A percentile compares a stretch with the other conserved stretches of the same genome.
These are phyloP conservation scores for Myodes glareolus DNA, from an alignment of 2,113 vertebrate genomes.

Conservation along the genomic window DNA sequence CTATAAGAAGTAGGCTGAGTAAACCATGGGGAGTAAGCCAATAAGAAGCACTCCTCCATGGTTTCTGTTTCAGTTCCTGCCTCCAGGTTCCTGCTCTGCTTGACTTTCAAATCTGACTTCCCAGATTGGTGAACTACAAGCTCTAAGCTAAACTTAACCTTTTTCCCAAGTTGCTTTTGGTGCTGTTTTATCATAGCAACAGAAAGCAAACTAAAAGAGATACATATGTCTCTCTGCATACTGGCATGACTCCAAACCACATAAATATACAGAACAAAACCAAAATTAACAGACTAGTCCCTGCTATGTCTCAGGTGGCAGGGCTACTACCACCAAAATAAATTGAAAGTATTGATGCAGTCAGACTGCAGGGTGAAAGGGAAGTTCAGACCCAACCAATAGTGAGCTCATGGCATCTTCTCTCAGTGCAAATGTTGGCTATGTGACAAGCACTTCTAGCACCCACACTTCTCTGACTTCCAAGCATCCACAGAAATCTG, in stretches of 20 bases:
- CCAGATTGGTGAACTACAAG: background rate
- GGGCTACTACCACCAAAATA: too few relatives aligned
- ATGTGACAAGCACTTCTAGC: background rate
- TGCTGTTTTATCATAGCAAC: background rate
- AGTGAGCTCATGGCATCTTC: background rate
- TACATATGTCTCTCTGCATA: background rate
- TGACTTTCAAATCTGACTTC: background rate
- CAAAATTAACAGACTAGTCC: background rate
- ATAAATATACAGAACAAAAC: background rate
- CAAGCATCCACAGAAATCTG: background rate
- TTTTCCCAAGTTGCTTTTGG: background rate
- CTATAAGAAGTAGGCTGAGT: background rate
- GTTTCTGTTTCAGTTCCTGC: background rate
- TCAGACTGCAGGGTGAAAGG: fast-evolving
- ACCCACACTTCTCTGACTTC: background rate
- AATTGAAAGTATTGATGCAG: background rate
- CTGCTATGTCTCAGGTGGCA: background rate
- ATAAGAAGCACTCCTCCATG: background rate
- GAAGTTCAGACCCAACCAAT: too few relatives aligned
- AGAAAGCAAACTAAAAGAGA: background rate
- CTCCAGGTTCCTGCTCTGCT: background rate
- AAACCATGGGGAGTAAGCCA: background rate
- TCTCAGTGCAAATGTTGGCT: background rate
- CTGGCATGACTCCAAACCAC: background rate
- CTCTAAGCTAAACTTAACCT: background rate